phyloP scores from a whole-genome alignment of 2,113 vertebrate species.

The Natator depressus region DNA sequence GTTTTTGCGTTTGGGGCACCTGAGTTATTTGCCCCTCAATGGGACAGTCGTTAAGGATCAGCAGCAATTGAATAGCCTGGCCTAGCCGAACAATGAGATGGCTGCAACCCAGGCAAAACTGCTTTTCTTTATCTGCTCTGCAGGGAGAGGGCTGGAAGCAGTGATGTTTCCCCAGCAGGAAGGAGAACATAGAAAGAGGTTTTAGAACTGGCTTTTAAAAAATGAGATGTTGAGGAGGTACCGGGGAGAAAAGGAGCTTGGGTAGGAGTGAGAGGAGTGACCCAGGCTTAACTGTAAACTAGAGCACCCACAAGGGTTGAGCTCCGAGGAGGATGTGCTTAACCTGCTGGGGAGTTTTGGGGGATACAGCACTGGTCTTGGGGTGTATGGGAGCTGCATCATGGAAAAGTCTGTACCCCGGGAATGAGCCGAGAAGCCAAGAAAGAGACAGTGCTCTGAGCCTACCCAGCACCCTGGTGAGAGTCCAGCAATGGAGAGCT shows the following conservation, averaged over 20 bases:
- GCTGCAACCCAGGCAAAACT: too few relatives aligned
- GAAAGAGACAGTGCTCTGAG: background rate
- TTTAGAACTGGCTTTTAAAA: background rate
- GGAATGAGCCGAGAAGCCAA: background rate
- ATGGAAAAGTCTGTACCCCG: background rate
- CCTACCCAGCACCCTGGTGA: background rate
- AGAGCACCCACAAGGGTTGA: background rate
- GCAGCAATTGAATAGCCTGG: too few relatives aligned
- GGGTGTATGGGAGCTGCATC: background rate
- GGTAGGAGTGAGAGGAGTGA: background rate
- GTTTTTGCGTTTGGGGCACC: too few relatives aligned
- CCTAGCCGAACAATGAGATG: too few relatives aligned
- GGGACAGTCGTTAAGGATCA: too few relatives aligned
- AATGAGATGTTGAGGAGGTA: background rate
- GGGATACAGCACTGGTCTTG: background rate
- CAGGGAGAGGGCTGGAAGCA: too few relatives aligned
- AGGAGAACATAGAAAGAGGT: background rate
- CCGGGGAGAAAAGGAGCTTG: background rate
- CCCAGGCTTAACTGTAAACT: background rate
- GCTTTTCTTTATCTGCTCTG: background rate
- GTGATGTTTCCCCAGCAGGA: too few relatives aligned
- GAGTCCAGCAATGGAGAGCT: background rate
- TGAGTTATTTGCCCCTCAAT: too few relatives aligned
- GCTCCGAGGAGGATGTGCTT: background rate
- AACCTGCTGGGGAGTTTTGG: background rate